Evolutionary conservation across 2,888 invertebrate genomes (phyloP).

Genomic region (Stegophylla sp.): DNA sequence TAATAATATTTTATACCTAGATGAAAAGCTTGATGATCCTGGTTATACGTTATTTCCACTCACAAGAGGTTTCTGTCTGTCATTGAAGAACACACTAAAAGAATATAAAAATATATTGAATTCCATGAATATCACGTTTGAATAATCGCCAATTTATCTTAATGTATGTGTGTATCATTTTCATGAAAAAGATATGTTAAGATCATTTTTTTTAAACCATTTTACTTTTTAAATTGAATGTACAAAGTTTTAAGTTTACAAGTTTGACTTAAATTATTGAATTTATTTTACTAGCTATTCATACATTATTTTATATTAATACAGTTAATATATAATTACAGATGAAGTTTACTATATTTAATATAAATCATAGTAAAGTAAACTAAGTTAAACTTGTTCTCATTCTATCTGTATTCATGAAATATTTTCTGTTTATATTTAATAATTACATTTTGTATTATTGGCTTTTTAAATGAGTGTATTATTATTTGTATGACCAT

Average conservation of each 20-base stretch:
- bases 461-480: slow-evolving; percentile 41
- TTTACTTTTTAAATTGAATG: slow-evolving; percentile 6
- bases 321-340: slow-evolving; percentile 26
- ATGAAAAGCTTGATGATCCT: slow-evolving; percentile 68
- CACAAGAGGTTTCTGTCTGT: slow-evolving; percentile 90
- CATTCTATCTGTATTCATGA: slow-evolving; percentile 28
- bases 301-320: slow-evolving; percentile 13
- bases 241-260: neutral
- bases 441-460: slow-evolving; percentile 35
- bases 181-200: neutral
- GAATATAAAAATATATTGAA: slow-evolving; percentile 64
- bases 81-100: slow-evolving; percentile 71
- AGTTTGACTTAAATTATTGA: neutral
- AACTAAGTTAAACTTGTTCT: slow-evolving; percentile 13
- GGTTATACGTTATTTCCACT: slow-evolving; percentile 90
- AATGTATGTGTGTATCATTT: neutral
- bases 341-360: slow-evolving; percentile 10
- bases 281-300: slow-evolving; percentile 10
- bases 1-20: slow-evolving; percentile 11
- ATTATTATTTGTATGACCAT: slow-evolving; percentile 20
- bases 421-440: slow-evolving; percentile 32
- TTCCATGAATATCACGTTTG: slow-evolving; percentile 32
- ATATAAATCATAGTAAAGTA: slow-evolving; percentile 14
- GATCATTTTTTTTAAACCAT: slow-evolving; percentile 15
- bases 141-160: slow-evolving; percentile 6